Evolutionary conservation across 2,797 vertebrate species (phyloP).

Genomic region (Monodelphis domestica): DNA sequence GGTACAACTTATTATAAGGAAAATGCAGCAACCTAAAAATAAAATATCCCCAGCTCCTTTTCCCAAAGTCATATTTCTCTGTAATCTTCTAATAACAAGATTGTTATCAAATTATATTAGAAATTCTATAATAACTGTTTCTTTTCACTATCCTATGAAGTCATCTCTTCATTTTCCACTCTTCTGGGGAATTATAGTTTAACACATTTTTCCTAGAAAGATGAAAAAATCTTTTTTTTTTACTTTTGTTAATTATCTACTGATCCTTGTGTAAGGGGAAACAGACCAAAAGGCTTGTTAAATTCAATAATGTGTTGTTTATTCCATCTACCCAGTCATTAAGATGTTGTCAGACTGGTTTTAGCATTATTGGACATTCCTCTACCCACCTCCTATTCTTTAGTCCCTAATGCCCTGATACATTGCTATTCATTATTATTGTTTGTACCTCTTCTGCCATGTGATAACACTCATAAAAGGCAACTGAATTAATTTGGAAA

Average conservation of each 20-base stretch:
- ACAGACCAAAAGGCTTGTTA: neutral
- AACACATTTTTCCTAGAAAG: neutral
- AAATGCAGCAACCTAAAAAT: neutral
- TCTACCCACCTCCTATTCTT: neutral
- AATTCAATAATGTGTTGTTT: conserved; percentile 38
- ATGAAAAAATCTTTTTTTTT: neutral
- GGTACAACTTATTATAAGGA: neutral
- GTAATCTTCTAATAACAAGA: neutral
- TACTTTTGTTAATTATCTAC: neutral
- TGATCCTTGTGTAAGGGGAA: neutral
- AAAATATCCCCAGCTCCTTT: conserved; percentile 2
- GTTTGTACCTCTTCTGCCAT: conserved; percentile 37
- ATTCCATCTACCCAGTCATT: neutral
- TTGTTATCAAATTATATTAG: neutral
- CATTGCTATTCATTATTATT: conserved; percentile 61
- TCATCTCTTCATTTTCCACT: neutral
- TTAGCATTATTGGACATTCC: conserved; percentile 52
- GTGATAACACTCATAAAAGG: conserved; percentile 31
- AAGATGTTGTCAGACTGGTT: conserved; percentile 26
- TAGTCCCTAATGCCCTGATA: neutral
- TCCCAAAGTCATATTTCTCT: neutral
- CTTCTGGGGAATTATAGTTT: neutral
- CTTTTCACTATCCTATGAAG: conserved; percentile 34
- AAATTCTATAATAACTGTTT: neutral
- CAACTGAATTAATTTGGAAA: conserved; percentile 58